These are phyloP conservation scores for Aphidius gifuensis DNA, from an alignment of 1,140 invertebrate genomes.

Conservation along the genomic window DNA sequence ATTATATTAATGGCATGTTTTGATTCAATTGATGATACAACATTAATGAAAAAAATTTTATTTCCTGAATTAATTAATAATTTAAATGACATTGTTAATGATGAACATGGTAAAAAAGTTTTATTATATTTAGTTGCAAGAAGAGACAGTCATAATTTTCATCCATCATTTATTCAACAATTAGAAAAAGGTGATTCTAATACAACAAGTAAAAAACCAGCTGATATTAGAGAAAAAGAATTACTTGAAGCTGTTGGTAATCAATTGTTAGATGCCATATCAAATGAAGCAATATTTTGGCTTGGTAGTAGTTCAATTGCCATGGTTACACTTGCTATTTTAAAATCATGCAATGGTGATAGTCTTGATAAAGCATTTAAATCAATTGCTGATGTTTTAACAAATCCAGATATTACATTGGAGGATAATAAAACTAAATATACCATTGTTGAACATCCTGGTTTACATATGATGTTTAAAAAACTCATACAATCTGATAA, in stretches of 20 bases:
- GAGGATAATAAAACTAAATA: constrained; percentile 51
- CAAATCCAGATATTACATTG: constrained; percentile 47
- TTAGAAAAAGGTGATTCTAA: constrained; percentile 71
- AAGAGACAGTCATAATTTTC: constrained; percentile 71
- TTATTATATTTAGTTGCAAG: constrained; percentile 82
- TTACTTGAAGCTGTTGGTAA: constrained; percentile 66
- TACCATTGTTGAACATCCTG: constrained; percentile 73
- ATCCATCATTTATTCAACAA: constrained; percentile 67
- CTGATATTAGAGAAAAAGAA: constrained; percentile 69
- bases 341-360: constrained; percentile 59
- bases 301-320: constrained; percentile 66
- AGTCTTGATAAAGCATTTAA: constrained; percentile 46
- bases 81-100: constrained; percentile 66
- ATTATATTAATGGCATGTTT: constrained; percentile 79
- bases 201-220: constrained; percentile 78
- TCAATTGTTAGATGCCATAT: constrained; percentile 63
- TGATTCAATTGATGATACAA: constrained; percentile 90
- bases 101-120: constrained; percentile 72
- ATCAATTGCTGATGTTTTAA: constrained; percentile 52
- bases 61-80: constrained; percentile 72
- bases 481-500: constrained; percentile 72
- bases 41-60: constrained; percentile 80
- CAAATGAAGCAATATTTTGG: constrained; percentile 64
- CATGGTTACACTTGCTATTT: constrained; percentile 68
- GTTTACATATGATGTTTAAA: constrained; percentile 76